Conservation (phyloP, 2,113 vertebrate species). For the Charina bottae region DNA sequence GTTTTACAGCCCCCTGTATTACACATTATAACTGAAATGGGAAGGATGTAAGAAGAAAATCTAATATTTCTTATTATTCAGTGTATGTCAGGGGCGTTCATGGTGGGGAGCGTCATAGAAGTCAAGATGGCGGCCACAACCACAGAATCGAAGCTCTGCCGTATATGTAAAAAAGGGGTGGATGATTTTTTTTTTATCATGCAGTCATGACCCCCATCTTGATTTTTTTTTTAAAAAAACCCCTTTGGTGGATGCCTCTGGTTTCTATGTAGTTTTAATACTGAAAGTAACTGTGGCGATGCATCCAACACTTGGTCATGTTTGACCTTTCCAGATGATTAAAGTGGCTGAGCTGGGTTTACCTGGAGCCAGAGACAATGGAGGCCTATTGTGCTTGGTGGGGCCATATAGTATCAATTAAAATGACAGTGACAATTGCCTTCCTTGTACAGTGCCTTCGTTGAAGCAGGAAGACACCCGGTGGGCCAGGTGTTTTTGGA, state of each 20-base stretch:
- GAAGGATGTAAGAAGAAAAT: constrained; percentile 17
- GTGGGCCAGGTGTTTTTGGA: constrained; percentile 68
- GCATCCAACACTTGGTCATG: constrained; percentile 35
- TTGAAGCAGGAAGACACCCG: constrained; percentile 61
- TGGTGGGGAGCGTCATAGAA: too few species aligned
- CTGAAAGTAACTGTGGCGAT: neutral
- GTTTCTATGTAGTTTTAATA: neutral
- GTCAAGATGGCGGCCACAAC: too few species aligned
- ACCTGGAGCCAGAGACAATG: constrained; percentile 19
- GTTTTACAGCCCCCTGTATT: neutral
- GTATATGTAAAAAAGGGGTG: neutral
- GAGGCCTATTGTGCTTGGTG: constrained; percentile 47
- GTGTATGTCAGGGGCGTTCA: too few species aligned
- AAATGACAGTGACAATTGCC: constrained; percentile 60
- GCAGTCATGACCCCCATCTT: neutral
- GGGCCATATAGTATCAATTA: constrained; percentile 62
- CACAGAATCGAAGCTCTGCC: too few species aligned
- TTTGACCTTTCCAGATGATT: constrained; percentile 62
- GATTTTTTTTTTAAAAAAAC: too few species aligned
- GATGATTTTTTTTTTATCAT: neutral
- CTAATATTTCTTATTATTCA: constrained; percentile 25
- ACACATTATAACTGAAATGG: neutral
- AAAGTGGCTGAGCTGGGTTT: constrained; percentile 45
- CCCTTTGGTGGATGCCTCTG: too few species aligned
- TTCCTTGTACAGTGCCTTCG: constrained; percentile 60